A percentile compares a stretch with the other conserved stretches of the same genome.
These are phyloP conservation scores for Chrysochloris asiatica DNA, from an alignment of 2,113 vertebrate species.

Conservation along the genomic window DNA sequence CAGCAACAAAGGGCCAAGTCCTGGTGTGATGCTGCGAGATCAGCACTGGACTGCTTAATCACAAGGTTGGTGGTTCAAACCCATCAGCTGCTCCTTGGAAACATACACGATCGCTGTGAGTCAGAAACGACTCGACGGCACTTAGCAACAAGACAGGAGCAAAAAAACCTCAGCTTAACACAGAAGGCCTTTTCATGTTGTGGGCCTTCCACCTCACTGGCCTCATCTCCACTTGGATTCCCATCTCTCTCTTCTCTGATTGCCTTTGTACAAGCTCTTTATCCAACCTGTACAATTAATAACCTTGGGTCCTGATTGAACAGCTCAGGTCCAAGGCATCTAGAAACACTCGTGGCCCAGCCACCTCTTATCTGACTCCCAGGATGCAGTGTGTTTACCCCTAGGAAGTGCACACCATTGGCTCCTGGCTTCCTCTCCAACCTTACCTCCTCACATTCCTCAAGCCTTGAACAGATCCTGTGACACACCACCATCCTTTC, in stretches of 20 bases:
- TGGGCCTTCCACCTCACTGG: neutral
- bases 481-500: too few species aligned
- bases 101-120: too few species aligned
- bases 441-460: neutral
- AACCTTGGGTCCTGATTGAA: neutral
- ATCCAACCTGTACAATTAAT: neutral
- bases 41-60: too few species aligned
- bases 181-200: fast-evolving
- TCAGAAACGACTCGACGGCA: too few species aligned
- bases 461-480: neutral
- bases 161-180: too few species aligned
- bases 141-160: too few species aligned
- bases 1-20: too few species aligned
- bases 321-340: neutral
- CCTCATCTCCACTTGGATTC: neutral
- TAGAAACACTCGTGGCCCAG: neutral
- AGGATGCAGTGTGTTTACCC: fast-evolving
- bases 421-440: neutral
- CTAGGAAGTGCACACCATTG: fast-evolving
- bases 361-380: neutral
- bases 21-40: too few species aligned
- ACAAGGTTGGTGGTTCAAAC: too few species aligned
- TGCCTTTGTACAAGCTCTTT: neutral
- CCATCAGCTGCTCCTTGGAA: too few species aligned
- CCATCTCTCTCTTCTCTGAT: neutral